Conservation (phyloP, 2,113 vertebrate species). For the Archocentrus centrarchus region DNA sequence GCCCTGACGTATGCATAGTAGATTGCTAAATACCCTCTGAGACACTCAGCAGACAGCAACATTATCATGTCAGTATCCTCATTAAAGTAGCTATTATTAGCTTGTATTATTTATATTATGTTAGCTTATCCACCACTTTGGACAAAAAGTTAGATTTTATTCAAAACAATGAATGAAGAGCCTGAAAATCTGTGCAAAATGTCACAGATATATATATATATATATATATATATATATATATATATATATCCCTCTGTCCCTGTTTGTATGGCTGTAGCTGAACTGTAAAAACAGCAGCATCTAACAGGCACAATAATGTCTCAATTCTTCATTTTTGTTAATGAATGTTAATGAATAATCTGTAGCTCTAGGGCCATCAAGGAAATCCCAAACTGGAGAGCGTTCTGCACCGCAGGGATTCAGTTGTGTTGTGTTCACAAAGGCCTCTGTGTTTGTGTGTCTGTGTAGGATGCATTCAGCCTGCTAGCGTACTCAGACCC, state of each 20-base stretch:
- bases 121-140: neutral
- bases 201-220: neutral
- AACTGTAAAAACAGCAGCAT: neutral
- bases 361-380: neutral
- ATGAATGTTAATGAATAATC: slow-evolving; percentile 13
- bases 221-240: too few species aligned
- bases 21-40: neutral
- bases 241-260: neutral
- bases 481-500: slow-evolving; percentile 97
- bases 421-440: neutral
- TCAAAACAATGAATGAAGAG: neutral
- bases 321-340: neutral
- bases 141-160: neutral
- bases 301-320: neutral
- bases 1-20: neutral
- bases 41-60: neutral
- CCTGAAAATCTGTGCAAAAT: neutral
- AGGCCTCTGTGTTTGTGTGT: slow-evolving; percentile 5
- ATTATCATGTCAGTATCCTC: neutral
- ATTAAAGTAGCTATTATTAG: neutral
- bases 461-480: slow-evolving; percentile 94
- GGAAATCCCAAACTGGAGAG: neutral
- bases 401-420: neutral
- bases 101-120: neutral
- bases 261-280: neutral